Conservation (phyloP, 2,888 invertebrate genomes). For the Drosophila borborema region DNA sequence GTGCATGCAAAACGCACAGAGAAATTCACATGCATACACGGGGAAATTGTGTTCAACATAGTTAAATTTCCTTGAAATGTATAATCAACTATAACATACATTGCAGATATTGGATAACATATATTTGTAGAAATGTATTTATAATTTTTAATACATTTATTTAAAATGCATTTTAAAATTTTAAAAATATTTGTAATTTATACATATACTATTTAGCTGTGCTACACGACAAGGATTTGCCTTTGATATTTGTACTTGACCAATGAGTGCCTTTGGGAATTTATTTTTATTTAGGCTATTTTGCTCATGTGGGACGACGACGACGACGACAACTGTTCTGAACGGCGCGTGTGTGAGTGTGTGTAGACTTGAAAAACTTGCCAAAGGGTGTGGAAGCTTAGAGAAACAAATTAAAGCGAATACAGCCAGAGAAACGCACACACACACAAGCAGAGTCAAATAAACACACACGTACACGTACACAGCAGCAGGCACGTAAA, state of each 20-base stretch:
- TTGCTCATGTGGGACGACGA: constrained; percentile 24
- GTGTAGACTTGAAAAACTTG: constrained; percentile 59
- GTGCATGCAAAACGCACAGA: constrained; percentile 12
- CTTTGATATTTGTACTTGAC: neutral
- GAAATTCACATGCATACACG: neutral
- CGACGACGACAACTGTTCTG: constrained; percentile 1
- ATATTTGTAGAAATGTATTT: neutral
- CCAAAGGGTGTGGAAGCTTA: constrained; percentile 70
- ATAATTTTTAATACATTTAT: neutral
- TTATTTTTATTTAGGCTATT: constrained; percentile 8
- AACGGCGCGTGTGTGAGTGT: neutral
- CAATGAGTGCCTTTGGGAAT: constrained; percentile 2
- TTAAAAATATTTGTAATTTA: too few relatives aligned
- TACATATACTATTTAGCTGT: neutral
- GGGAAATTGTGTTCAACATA: neutral
- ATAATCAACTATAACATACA: neutral
- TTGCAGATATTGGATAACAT: neutral
- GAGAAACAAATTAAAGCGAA: constrained; percentile 41
- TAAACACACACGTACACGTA: constrained; percentile 10
- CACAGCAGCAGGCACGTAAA: constrained; percentile 47
- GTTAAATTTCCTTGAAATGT: neutral
- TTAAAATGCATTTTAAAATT: too few relatives aligned
- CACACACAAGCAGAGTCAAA: neutral
- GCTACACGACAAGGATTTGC: neutral
- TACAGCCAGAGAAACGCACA: constrained; percentile 18